phyloP scores from a whole-genome alignment of 37 sponge, comb jelly and placozoan genomes.

The Mnemiopsis leidyi region DNA sequence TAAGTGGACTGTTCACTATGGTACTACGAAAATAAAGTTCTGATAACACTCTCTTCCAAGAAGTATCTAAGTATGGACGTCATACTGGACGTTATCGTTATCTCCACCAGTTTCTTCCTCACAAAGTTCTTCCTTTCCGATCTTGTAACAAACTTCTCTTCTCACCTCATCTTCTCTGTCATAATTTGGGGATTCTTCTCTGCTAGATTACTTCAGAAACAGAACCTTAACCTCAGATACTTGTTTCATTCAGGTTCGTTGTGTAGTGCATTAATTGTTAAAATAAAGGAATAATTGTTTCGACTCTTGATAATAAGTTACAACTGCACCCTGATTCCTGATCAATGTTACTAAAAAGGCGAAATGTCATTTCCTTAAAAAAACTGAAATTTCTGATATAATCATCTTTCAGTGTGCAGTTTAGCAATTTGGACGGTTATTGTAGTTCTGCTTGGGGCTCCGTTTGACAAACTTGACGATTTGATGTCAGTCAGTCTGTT shows the following conservation, averaged over 20 bases:
- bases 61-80: background rate
- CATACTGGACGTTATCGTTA: background rate
- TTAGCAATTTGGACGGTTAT: background rate
- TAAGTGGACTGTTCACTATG: too few relatives aligned
- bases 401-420: background rate
- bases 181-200: background rate
- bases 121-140: background rate
- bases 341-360: too few relatives aligned
- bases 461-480: background rate
- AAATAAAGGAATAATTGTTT: too few relatives aligned
- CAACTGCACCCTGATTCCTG: too few relatives aligned
- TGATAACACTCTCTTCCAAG: too few relatives aligned
- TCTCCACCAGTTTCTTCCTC: background rate
- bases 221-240: background rate
- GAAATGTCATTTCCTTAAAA: too few relatives aligned
- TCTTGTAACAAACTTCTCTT: background rate
- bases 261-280: too few relatives aligned
- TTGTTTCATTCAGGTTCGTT: background rate
- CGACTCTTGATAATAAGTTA: too few relatives aligned
- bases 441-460: background rate
- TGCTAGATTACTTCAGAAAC: background rate
- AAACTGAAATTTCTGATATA: too few relatives aligned
- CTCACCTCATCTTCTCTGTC: background rate
- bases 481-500: conserved; percentile 21
- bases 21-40: too few relatives aligned